phyloP scores from a whole-genome alignment of 1,140 invertebrate species.

The Drosophila orosa region DNA sequence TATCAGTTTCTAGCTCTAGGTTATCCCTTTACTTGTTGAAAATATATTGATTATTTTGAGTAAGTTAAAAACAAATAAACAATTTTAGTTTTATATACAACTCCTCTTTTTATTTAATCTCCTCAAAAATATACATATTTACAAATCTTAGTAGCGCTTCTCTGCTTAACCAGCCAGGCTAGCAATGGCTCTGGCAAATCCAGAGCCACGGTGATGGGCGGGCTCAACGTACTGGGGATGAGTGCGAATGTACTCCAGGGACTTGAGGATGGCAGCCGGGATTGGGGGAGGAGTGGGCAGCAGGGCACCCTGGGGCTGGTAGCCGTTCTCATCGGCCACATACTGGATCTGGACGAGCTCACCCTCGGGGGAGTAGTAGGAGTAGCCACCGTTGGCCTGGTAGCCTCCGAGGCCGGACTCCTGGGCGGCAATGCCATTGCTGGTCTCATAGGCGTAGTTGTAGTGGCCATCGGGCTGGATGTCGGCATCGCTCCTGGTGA shows the following conservation, averaged over 20 bases:
- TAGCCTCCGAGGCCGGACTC: slow-evolving; percentile 84
- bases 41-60: background rate
- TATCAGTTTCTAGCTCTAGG: background rate
- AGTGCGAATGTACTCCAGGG: slow-evolving; percentile 86
- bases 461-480: slow-evolving; percentile 86
- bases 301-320: slow-evolving; percentile 88
- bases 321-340: slow-evolving; percentile 91
- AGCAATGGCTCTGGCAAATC: no score
- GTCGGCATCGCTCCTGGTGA: slow-evolving; percentile 83
- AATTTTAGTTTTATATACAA: background rate
- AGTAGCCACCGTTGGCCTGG: slow-evolving; percentile 46
- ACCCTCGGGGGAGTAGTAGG: slow-evolving; percentile 83
- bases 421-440: slow-evolving; percentile 86
- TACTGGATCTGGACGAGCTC: slow-evolving; percentile 85
- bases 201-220: background rate
- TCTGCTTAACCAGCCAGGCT: slow-evolving; percentile 13
- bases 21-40: background rate
- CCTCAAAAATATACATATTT: slow-evolving; percentile 22
- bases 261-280: slow-evolving; percentile 88
- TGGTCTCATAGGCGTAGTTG: slow-evolving; percentile 85
- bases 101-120: slow-evolving; percentile 22
- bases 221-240: slow-evolving; percentile 80
- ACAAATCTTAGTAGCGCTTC: slow-evolving; percentile 1
- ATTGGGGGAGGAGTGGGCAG: slow-evolving; percentile 91
- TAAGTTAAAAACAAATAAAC: background rate